Base-by-base conservation (phyloP, 2,888 invertebrate genomes). In the Allacma fusca region DNA sequence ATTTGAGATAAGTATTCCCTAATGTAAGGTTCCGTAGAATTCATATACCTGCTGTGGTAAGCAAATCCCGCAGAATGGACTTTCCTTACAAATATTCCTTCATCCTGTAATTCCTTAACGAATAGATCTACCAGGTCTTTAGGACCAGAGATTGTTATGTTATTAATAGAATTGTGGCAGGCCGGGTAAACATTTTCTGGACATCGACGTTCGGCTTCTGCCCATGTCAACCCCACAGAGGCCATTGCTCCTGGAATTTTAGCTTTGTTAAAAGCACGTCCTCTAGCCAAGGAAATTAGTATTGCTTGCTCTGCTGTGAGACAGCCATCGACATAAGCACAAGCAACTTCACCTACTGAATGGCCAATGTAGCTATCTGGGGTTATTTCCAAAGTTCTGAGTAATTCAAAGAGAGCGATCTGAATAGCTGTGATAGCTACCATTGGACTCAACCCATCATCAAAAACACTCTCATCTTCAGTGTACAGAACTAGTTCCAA, bases 331-430 rank as follows among this genome's bases (percentile, higher is more conserved):
- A 97, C 97, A 88, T 98, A 98, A 19, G 96, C 97, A 87, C 97
- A 98, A 0, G 95, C 95, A 83, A 94, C 89, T 88, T 96, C 96
- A 26, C 96, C 96, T 16, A 94, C 94, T 24, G 97, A 97, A 88
- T 98, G 98, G 0, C 98, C 98, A 73, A 98, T 90, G 85, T 98
- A 96, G 75, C 97, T 97, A 87, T 97, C 96, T 1, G 98, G 96
- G 75, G 89, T 89, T 57, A 98, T 89, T 80, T 93, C 94, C 26
- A 93, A 86, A 23, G 89, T 88, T 76, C 89, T 90, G 80, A 98
- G 88, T 73, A 95, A 87, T 87, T 98, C 97, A 0, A 96, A 94
- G 19, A 98, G 88, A 28, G 95, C 98, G 73, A 98, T 93, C 88
- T 89, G 81, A n/a, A 84, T 76, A 19, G 97, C 94, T 28, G 97